Evolutionary conservation across 2,113 vertebrate species (phyloP), one percentile per base, ranked within the genome.

Genomic region (Rhadina sibilatrix): DNA sequence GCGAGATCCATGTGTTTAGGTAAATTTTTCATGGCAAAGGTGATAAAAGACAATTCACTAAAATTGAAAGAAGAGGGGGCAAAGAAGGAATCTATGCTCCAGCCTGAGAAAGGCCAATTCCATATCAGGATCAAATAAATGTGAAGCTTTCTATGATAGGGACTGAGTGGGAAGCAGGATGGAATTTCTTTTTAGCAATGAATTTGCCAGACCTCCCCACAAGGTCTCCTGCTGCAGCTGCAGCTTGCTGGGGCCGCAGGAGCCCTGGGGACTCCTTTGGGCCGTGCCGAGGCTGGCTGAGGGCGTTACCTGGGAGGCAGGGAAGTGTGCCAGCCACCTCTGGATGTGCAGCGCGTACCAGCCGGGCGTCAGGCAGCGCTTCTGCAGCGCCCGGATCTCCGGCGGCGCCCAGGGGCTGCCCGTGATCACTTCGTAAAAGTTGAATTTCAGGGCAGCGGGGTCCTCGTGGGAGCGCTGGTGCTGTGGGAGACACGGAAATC

Each of bases 401-500:
- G 97, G 69, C 16, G 99, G 97, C 0, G 98, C 98, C 64, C 98
- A 97, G 2, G 97, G 97, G 84, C 97, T 96, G 5, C 98, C 98
- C 0, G 98, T 98, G 92, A 99, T 99, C 76, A 99, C 99, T 91
- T 99, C 98, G 72, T 99, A 99, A 90, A 99, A 99, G 95, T 98
- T 99, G 97, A 98, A 99, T 44, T 97, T 98, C 83, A 99, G 96
- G 30, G 99, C 99, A 16, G 98, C 95, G 1, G 98, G 98, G 95
- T 99, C 99, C 97, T 99, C 98, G 8, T 99, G 99, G 81, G 99
- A 99, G 97, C 98, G 98, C 90, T 99, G 99, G 94, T 99, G 99
- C 99, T 99, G 79, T 4, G 87, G 46, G 84, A 90, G 35, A 90
- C 42, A 87, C 23, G 42, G 8, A 65, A 42, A 50, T 79, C 59